Evolutionary conservation across 2,888 invertebrate genomes (phyloP).

Genomic region (Morpho helenor): DNA sequence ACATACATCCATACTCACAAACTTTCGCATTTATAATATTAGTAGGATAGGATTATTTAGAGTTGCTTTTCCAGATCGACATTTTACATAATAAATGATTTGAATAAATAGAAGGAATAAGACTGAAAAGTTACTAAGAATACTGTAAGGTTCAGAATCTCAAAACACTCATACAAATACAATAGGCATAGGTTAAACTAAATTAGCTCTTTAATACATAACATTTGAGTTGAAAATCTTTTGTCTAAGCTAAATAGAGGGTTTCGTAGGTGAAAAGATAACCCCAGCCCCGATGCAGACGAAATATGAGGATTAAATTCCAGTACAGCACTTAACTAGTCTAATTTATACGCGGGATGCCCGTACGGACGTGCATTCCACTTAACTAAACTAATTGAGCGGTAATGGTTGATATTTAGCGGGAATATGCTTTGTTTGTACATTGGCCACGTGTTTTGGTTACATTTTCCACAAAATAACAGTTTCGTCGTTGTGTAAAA

Average conservation of each 20-base stretch:
- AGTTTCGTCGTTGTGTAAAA: slow-evolving; percentile 3
- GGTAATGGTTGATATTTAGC: slow-evolving; percentile 60
- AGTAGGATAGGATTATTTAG: too few species aligned
- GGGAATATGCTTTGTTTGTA: slow-evolving; percentile 45
- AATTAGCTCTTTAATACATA: slow-evolving; percentile 37
- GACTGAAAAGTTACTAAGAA: too few species aligned
- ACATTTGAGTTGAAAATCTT: slow-evolving; percentile 41
- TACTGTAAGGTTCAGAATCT: too few species aligned
- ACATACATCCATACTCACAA: too few species aligned
- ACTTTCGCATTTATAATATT: too few species aligned
- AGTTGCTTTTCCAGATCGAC: too few species aligned
- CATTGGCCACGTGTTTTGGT: slow-evolving; percentile 17
- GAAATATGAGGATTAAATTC: slow-evolving; percentile 79
- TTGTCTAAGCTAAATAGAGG: slow-evolving; percentile 45
- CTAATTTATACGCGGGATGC: slow-evolving; percentile 71
- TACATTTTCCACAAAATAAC: slow-evolving; percentile 9
- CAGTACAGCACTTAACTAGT: slow-evolving; percentile 76
- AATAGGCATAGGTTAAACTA: slow-evolving; percentile 29
- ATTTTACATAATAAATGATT: too few species aligned
- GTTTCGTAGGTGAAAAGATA: slow-evolving; percentile 70
- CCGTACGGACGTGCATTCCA: slow-evolving; percentile 48
- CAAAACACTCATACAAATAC: slow-evolving; percentile 4
- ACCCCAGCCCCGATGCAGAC: slow-evolving; percentile 68
- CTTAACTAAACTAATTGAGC: slow-evolving; percentile 74
- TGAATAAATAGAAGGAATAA: too few species aligned